Base-by-base conservation (phyloP, 2,797 vertebrate genomes). In the Spatula versicolor region DNA sequence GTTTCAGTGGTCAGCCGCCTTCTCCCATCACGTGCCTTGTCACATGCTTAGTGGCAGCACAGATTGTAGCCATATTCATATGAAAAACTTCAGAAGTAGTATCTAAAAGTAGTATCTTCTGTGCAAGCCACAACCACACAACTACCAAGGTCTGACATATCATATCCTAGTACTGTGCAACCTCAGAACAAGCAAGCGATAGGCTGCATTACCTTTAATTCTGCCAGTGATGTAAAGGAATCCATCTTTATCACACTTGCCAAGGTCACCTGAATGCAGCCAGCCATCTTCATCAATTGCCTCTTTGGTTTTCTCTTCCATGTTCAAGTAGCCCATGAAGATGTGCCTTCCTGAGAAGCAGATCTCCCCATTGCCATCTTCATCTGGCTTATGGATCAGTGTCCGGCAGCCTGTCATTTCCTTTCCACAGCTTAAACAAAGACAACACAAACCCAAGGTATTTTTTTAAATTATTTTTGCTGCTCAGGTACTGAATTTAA, bases 301-400 rank as follows among this genome's bases (percentile, higher is more conserved):
- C 92, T 99, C 99, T 83, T 68, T 91, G 0, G 98, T 99, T 83
- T 98, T 98, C 0, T 98, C 98, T 3, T 98, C 96, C 98, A 98
- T 98, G 91, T 98, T 98, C 93, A 99, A 97, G 91, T 99, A 99
- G 43, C 99, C 99, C 99, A 99, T 99, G 97, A 99, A 99, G 92
- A 99, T 20, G n/a, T 99, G 99, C 5, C 99, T 98, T 2, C 99
- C 99, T 89, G 98, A 99, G 91, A 99, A 98, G 92, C 99, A 99
- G 95, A 99, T 95, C 97, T 99, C 99, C 0, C 99, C 99, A 0
- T 45, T 84, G 9, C 98, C 98, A 1, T 99, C 98, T 2, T 23
- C 20, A 45, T 98, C 98, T 0, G 98, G 98, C 21, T 98, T 98
- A 26, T 97, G 73, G 71, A 99, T 97, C 98, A 98, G 98, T 0